Evolutionary conservation across 1,140 invertebrate genomes (phyloP).

Genomic region (Lineus longissimus): DNA sequence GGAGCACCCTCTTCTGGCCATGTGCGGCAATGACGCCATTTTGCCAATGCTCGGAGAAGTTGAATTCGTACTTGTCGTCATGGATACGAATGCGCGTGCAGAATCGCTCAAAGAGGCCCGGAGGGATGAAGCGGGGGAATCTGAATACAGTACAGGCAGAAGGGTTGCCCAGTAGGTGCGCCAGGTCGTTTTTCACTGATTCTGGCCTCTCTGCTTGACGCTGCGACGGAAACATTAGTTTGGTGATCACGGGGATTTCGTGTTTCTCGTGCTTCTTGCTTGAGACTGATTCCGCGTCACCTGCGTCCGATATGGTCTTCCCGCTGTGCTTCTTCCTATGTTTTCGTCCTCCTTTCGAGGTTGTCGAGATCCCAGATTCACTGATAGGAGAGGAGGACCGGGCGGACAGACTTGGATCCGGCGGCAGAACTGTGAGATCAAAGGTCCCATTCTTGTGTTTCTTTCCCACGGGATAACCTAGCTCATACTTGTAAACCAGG

Average conservation of each 20-base stretch:
- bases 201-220: constrained; percentile 25
- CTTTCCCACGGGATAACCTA: constrained; percentile 34
- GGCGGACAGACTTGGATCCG: too few species aligned
- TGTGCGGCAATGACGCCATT: constrained; percentile 39
- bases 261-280: not conserved
- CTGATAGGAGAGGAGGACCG: too few species aligned
- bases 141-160: constrained; percentile 22
- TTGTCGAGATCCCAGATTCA: too few species aligned
- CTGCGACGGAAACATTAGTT: constrained; percentile 33
- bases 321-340: too few species aligned
- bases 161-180: constrained; percentile 13
- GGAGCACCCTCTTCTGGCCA: constrained; percentile 20
- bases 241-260: constrained; percentile 1
- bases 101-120: constrained; percentile 42
- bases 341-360: too few species aligned
- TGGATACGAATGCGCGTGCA: constrained; percentile 28
- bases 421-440: too few species aligned
- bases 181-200: constrained; percentile 24
- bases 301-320: too few species aligned
- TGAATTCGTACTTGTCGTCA: constrained; percentile 28
- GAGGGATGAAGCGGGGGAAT: constrained; percentile 43
- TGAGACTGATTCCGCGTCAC: too few species aligned
- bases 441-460: constrained; percentile 17
- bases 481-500: constrained; percentile 32
- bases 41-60: constrained; percentile 40